Evolutionary conservation across 2,888 invertebrate species (phyloP).

Genomic region (Tiliacea citrago): DNA sequence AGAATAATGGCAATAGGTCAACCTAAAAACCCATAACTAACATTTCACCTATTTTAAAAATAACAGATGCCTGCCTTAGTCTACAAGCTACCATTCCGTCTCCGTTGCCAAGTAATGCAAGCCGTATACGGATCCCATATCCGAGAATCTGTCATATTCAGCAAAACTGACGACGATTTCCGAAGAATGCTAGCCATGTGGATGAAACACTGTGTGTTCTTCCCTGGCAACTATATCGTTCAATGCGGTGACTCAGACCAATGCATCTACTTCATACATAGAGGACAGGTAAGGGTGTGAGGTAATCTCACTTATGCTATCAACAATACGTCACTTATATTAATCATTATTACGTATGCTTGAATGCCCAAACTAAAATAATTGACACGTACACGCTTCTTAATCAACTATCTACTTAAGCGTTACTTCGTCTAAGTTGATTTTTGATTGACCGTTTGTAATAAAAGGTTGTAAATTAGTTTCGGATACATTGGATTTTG

Average conservation of each 20-base stretch:
- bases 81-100: slow-evolving; percentile 83
- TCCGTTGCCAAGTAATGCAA: slow-evolving; percentile 88
- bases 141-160: slow-evolving; percentile 87
- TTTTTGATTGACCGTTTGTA: neutral
- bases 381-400: neutral
- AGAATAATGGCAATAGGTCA: neutral
- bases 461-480: neutral
- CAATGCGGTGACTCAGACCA: slow-evolving; percentile 90
- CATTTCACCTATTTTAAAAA: neutral
- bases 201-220: slow-evolving; percentile 89
- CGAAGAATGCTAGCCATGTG: slow-evolving; percentile 87
- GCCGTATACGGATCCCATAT: slow-evolving; percentile 88
- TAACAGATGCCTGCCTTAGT: slow-evolving; percentile 83
- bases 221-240: slow-evolving; percentile 90
- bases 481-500: neutral
- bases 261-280: slow-evolving; percentile 90
- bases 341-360: slow-evolving; percentile 5
- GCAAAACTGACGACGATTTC: slow-evolving; percentile 86
- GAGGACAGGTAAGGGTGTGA: slow-evolving; percentile 83
- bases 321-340: slow-evolving; percentile 8
- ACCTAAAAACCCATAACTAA: neutral
- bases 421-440: neutral
- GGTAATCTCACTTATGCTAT: slow-evolving; percentile 27
- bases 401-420: slow-evolving; percentile 8
- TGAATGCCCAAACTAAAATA: neutral